A percentile compares a stretch with the other conserved stretches of the same genome.
These are phyloP conservation scores for Delia radicum DNA, from an alignment of 1,140 invertebrate genomes.

Conservation along the genomic window DNA sequence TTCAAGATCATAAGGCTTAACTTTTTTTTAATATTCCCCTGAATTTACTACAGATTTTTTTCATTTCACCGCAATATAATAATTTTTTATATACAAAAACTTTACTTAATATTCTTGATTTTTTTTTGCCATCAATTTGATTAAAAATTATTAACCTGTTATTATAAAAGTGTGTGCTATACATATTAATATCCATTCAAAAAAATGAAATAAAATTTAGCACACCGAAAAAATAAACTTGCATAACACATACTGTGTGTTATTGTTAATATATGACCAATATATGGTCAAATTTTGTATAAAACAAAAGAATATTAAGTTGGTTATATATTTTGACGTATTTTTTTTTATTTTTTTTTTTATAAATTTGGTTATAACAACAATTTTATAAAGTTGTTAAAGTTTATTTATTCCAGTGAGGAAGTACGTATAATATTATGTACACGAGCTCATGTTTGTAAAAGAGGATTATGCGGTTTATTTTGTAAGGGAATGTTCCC, in stretches of 20 bases:
- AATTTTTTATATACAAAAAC: too few relatives aligned
- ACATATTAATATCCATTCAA: not conserved
- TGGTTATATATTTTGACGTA: not conserved
- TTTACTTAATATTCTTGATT: too few relatives aligned
- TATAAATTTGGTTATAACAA: not conserved
- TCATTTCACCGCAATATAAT: too few relatives aligned
- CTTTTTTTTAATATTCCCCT: too few relatives aligned
- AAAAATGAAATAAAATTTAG: not conserved
- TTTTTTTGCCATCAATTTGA: not conserved
- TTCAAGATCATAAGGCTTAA: too few relatives aligned
- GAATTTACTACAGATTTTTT: too few relatives aligned
- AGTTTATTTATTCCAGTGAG: not conserved
- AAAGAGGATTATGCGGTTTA: not conserved
- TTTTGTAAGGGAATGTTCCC: too few relatives aligned
- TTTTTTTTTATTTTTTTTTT: not conserved
- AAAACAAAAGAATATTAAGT: not conserved
- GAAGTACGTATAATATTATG: not conserved
- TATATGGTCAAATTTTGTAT: not conserved
- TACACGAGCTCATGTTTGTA: not conserved
- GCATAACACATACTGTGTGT: not conserved
- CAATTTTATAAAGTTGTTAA: not conserved
- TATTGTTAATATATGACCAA: not conserved
- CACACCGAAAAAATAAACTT: not conserved
- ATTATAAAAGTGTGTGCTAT: not conserved
- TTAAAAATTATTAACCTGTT: not conserved